phyloP scores from a whole-genome alignment of 2,888 invertebrate species.

The Stenodera caucasica region DNA sequence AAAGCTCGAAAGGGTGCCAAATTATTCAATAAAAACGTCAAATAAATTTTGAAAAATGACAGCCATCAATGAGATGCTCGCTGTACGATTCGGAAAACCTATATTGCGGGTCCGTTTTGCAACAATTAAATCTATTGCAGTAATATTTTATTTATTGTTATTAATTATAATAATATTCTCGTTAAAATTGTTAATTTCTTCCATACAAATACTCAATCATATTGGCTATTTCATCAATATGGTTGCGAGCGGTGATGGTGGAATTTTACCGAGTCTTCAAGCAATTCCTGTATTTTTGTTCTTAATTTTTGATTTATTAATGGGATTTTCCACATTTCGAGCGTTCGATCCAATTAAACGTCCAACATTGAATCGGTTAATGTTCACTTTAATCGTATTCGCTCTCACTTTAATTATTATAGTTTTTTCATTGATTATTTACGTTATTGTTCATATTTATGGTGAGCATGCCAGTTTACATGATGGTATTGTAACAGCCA shows the following conservation, averaged over 20 bases:
- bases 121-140: slow-evolving; percentile 40
- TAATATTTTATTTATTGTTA: slow-evolving; percentile 30
- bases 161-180: slow-evolving; percentile 39
- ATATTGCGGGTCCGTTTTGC: slow-evolving; percentile 39
- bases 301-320: slow-evolving; percentile 38
- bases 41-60: background rate
- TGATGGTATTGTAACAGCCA: slow-evolving; percentile 62
- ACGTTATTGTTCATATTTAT: slow-evolving; percentile 43
- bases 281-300: slow-evolving; percentile 41
- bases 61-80: background rate
- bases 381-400: slow-evolving; percentile 39
- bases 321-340: slow-evolving; percentile 39
- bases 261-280: slow-evolving; percentile 40
- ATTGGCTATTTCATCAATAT: slow-evolving; percentile 51
- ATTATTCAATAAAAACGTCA: slow-evolving; percentile 44
- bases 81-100: slow-evolving; percentile 43
- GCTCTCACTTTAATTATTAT: slow-evolving; percentile 32
- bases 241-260: slow-evolving; percentile 48
- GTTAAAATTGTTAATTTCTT: slow-evolving; percentile 39
- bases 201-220: slow-evolving; percentile 41
- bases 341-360: slow-evolving; percentile 35
- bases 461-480: slow-evolving; percentile 41
- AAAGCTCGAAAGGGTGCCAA: slow-evolving; percentile 62
- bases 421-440: slow-evolving; percentile 39
- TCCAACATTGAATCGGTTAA: slow-evolving; percentile 36